phyloP scores from a whole-genome alignment of 1,140 invertebrate genomes.

The Formica selysi region DNA sequence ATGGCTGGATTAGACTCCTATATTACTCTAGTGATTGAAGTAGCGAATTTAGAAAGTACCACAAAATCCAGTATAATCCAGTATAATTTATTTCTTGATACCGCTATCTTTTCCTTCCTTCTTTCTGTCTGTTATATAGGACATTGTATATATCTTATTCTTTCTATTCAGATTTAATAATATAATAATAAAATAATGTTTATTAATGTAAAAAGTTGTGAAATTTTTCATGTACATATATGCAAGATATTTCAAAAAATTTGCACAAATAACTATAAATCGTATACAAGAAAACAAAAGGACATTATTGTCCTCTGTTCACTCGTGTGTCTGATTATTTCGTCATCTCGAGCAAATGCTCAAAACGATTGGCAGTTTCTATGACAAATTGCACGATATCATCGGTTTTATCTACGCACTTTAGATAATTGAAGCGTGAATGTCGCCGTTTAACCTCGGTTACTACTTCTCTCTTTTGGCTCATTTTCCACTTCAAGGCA shows the following conservation, averaged over 20 bases:
- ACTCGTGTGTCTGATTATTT: neutral
- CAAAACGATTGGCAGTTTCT: conserved; percentile 63
- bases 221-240: neutral
- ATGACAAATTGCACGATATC: conserved; percentile 71
- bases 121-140: too few species aligned
- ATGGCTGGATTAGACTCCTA: conserved; percentile 10
- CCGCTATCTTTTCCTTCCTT: neutral
- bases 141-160: neutral
- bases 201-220: neutral
- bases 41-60: conserved; percentile 20
- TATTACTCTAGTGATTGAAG: conserved; percentile 17
- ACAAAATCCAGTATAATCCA: neutral
- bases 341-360: neutral
- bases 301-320: neutral
- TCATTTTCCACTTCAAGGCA: conserved; percentile 15
- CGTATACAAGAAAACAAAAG: neutral
- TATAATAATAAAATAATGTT: neutral
- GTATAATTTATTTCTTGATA: conserved; percentile 27
- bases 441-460: conserved; percentile 73
- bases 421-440: conserved; percentile 84
- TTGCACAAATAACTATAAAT: neutral
- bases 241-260: neutral
- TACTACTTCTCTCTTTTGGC: neutral
- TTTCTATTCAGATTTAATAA: neutral
- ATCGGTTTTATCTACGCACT: conserved; percentile 79